A percentile compares a stretch with the other conserved stretches of the same genome.
Evolutionary conservation across 2,113 vertebrate genomes (phyloP).

Genomic region (Microtus ochrogaster): DNA sequence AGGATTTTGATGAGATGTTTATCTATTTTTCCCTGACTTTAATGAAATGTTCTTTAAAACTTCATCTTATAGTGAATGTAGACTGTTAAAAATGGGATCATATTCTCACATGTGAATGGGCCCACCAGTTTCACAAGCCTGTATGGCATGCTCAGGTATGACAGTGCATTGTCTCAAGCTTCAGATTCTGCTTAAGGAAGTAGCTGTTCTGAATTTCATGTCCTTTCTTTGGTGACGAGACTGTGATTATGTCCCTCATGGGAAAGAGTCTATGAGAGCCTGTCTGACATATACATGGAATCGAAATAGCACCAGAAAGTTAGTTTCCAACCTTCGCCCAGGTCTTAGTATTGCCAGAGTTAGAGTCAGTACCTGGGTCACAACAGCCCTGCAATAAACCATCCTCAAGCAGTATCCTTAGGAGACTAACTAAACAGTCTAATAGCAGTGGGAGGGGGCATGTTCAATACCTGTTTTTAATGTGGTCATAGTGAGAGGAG

Average conservation of each 20-base stretch:
- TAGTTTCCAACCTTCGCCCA: not conserved
- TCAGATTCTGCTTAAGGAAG: not conserved
- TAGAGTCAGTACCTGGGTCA: not conserved
- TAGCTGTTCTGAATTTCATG: not conserved
- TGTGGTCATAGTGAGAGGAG: not conserved
- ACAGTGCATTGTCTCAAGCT: not conserved
- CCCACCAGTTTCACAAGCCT: not conserved
- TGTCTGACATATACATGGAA: not conserved
- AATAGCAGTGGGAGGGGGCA: too few relatives aligned
- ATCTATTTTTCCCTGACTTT: not conserved
- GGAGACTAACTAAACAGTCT: not conserved
- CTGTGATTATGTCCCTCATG: not conserved
- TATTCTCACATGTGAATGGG: rapidly evolving
- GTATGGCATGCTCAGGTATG: not conserved
- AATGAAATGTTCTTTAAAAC: not conserved
- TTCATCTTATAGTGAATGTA: not conserved
- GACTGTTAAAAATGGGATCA: not conserved
- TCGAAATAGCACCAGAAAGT: not conserved
- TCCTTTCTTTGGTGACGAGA: not conserved
- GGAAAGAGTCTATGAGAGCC: not conserved
- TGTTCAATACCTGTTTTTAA: not conserved
- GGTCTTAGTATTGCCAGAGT: not conserved
- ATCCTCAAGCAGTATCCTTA: not conserved
- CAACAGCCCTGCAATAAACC: not conserved
- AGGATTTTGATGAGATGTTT: not conserved